phyloP scores from a whole-genome alignment of 2,797 vertebrate species.

The Gephyroberyx darwinii region DNA sequence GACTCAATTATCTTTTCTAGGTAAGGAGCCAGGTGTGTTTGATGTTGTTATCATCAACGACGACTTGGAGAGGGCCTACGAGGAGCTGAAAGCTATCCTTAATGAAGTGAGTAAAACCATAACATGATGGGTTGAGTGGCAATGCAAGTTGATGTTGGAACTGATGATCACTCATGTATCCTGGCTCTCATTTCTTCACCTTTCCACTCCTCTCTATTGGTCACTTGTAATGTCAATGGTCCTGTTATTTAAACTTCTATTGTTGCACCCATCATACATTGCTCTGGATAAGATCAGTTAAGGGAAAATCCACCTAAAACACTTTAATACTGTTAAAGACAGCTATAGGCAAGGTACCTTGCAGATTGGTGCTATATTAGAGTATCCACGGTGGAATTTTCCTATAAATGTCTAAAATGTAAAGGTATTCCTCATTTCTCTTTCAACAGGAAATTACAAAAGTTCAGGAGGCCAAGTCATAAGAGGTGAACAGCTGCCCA shows the following conservation, averaged over 20 bases:
- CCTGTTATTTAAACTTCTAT: neutral
- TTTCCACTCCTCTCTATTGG: too few relatives aligned
- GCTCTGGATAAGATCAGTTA: neutral
- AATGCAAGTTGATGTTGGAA: neutral
- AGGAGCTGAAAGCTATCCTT: conserved; percentile 85
- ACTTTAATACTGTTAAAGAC: too few relatives aligned
- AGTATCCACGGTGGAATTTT: too few relatives aligned
- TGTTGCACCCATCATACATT: neutral
- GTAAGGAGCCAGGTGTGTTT: conserved; percentile 92
- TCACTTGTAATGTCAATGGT: too few relatives aligned
- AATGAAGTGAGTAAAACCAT: conserved; percentile 83
- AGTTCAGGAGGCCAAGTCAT: conserved; percentile 75
- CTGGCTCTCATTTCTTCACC: too few relatives aligned
- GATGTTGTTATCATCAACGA: conserved; percentile 94
- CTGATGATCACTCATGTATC: neutral
- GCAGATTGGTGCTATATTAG: too few relatives aligned
- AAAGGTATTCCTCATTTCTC: neutral
- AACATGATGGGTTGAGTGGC: neutral
- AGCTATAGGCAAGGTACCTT: too few relatives aligned
- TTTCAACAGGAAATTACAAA: conserved; percentile 79
- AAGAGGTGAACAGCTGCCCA: conserved; percentile 23
- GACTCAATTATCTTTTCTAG: conserved; percentile 64
- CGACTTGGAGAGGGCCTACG: conserved; percentile 89
- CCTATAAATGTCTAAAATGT: neutral
- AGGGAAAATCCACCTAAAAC: too few relatives aligned